Evolutionary conservation across 2,113 vertebrate species (phyloP).

Genomic region (Taxidea taxus): DNA sequence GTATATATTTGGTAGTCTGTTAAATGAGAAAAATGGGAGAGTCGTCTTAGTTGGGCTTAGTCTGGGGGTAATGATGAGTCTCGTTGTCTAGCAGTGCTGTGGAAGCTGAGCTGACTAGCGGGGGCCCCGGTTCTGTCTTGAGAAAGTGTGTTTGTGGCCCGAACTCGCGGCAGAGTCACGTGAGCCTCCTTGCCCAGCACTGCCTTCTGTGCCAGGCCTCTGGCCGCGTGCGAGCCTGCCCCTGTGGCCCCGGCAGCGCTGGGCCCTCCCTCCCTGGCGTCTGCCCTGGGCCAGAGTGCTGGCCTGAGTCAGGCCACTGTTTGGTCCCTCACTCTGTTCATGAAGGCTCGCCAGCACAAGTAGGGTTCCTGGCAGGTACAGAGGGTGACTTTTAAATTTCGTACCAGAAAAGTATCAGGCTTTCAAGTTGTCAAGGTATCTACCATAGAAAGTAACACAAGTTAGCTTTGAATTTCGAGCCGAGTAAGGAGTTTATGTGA

Average conservation of each 20-base stretch:
- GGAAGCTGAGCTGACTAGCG: not conserved
- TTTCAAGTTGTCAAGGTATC: not conserved
- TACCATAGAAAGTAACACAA: not conserved
- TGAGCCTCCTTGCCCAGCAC: not conserved
- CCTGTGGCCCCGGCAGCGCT: not conserved
- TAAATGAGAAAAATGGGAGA: not conserved
- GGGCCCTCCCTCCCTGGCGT: not conserved
- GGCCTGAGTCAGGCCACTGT: not conserved
- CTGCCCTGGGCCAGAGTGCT: not conserved
- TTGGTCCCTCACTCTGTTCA: not conserved
- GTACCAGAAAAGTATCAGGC: not conserved
- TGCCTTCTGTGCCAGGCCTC: not conserved
- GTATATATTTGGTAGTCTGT: not conserved
- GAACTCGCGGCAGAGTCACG: fast-evolving
- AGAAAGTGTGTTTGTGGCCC: not conserved
- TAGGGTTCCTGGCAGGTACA: not conserved
- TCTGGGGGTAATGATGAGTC: not conserved
- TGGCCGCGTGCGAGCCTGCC: not conserved
- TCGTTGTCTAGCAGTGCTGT: not conserved
- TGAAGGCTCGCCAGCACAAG: not conserved
- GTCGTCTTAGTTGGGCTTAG: not conserved
- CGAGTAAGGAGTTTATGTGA: constrained; percentile 29
- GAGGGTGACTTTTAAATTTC: not conserved
- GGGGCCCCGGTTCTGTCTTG: not conserved
- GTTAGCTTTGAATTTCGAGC: constrained; percentile 8